Conservation (phyloP, 1,140 invertebrate species). For the Ceratosolen solmsi region DNA sequence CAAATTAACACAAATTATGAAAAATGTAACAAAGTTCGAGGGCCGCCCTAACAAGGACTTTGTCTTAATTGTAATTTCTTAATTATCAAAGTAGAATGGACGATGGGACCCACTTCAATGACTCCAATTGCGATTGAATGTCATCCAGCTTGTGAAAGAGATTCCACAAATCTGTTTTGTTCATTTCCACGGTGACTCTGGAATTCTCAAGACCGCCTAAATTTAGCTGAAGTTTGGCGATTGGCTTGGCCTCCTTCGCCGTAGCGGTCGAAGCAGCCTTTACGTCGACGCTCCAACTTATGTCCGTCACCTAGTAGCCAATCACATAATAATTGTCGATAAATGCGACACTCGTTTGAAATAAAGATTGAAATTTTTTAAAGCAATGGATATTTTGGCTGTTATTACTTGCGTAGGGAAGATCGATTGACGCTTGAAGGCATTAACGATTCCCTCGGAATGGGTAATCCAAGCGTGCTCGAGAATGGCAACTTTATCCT, state of each 20-base stretch:
- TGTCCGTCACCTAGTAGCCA: conserved; percentile 58
- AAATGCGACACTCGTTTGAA: background rate
- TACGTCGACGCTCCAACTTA: conserved; percentile 67
- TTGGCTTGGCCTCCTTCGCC: conserved; percentile 60
- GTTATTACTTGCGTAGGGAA: conserved; percentile 63
- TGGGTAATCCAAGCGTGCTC: conserved; percentile 64
- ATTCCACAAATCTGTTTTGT: conserved; percentile 61
- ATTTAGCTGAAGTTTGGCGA: conserved; percentile 63
- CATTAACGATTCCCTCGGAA: conserved; percentile 62
- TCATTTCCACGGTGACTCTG: conserved; percentile 64
- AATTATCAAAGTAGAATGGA: no score
- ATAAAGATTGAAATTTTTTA: background rate
- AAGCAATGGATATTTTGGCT: background rate
- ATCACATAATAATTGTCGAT: background rate
- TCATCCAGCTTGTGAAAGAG: conserved; percentile 65
- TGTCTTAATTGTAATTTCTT: no score
- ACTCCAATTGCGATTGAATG: conserved; percentile 66
- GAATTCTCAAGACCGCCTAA: conserved; percentile 55
- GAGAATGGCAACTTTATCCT: conserved; percentile 63
- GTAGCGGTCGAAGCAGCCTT: conserved; percentile 63
- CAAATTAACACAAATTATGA: no score
- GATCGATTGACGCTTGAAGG: conserved; percentile 62
- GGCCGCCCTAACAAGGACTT: no score
- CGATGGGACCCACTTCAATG: conserved; percentile 60
- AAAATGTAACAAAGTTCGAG: no score